Conservation (phyloP, 2,797 vertebrate species). For the Peromyscus nudipes region DNA sequence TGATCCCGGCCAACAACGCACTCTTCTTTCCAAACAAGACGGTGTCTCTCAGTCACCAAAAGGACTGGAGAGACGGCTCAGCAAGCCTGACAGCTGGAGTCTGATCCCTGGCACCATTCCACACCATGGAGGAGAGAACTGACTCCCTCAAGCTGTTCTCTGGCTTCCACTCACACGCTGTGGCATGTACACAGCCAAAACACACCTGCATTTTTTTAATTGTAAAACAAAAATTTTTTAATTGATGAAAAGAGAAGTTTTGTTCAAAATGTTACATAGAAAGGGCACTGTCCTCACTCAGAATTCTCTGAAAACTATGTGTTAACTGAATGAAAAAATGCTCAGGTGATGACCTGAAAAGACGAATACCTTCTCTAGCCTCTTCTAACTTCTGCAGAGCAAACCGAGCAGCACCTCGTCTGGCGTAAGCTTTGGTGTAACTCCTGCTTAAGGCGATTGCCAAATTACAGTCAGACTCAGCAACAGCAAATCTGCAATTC, state of each 20-base stretch:
- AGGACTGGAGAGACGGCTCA: not conserved
- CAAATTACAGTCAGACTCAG: conserved; percentile 97
- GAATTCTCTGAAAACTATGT: not conserved
- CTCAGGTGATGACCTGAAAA: conserved; percentile 25
- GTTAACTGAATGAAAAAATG: not conserved
- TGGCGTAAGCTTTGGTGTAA: conserved; percentile 93
- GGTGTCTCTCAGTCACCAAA: not conserved
- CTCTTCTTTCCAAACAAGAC: conserved; percentile 46
- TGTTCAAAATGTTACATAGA: conserved; percentile 16
- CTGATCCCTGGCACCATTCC: too few species aligned
- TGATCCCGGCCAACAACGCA: not conserved
- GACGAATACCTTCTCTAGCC: not conserved
- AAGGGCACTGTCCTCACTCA: not conserved
- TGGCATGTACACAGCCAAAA: not conserved
- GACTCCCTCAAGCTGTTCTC: not conserved
- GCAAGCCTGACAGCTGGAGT: not conserved
- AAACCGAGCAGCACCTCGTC: conserved; percentile 93
- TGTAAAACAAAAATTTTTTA: not conserved
- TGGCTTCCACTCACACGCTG: not conserved
- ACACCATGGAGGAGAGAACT: not conserved
- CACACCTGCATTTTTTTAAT: not conserved
- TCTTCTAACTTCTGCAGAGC: conserved; percentile 88
- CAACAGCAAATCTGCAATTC: conserved; percentile 93
- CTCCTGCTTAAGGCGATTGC: conserved; percentile 94
- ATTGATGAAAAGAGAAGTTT: conserved; percentile 31